Conservation (phyloP, 2,888 invertebrate genomes). For the Beris chalybata region DNA sequence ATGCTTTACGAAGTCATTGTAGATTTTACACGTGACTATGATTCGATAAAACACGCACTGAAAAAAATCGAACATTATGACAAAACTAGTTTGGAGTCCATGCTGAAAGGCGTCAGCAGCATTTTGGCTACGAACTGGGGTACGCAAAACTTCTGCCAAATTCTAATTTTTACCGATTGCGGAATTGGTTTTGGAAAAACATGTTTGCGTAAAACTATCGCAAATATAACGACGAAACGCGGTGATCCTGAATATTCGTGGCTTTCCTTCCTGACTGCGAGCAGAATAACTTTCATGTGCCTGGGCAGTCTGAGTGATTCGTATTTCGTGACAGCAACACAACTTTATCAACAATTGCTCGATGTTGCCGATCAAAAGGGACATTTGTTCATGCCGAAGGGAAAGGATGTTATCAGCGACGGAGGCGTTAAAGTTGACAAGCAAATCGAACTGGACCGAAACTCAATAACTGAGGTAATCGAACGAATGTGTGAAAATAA, state of each 20-base stretch:
- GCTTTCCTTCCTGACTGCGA: slow-evolving; percentile 77
- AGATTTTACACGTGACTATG: slow-evolving; percentile 88
- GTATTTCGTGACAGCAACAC: slow-evolving; percentile 55
- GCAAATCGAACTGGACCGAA: slow-evolving; percentile 13
- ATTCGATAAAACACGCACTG: slow-evolving; percentile 73
- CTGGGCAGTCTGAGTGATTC: slow-evolving; percentile 68
- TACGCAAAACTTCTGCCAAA: slow-evolving; percentile 80
- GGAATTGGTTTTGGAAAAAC: slow-evolving; percentile 68
- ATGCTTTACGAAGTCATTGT: slow-evolving; percentile 64
- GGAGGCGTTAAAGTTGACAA: not conserved
- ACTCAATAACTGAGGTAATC: slow-evolving; percentile 34
- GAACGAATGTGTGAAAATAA: slow-evolving; percentile 69
- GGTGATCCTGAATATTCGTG: slow-evolving; percentile 59
- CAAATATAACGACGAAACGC: slow-evolving; percentile 46
- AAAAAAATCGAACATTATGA: slow-evolving; percentile 80
- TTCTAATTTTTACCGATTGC: slow-evolving; percentile 76
- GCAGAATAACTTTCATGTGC: slow-evolving; percentile 77
- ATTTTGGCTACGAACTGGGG: slow-evolving; percentile 89
- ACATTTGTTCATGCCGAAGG: slow-evolving; percentile 62
- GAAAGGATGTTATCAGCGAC: slow-evolving; percentile 40
- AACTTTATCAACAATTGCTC: slow-evolving; percentile 73
- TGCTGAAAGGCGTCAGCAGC: slow-evolving; percentile 76
- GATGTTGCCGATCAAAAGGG: slow-evolving; percentile 74
- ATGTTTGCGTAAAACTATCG: slow-evolving; percentile 64
- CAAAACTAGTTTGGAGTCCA: slow-evolving; percentile 80